Base-by-base conservation (phyloP, 2,888 invertebrate genomes). In the Noctua fimbriata region DNA sequence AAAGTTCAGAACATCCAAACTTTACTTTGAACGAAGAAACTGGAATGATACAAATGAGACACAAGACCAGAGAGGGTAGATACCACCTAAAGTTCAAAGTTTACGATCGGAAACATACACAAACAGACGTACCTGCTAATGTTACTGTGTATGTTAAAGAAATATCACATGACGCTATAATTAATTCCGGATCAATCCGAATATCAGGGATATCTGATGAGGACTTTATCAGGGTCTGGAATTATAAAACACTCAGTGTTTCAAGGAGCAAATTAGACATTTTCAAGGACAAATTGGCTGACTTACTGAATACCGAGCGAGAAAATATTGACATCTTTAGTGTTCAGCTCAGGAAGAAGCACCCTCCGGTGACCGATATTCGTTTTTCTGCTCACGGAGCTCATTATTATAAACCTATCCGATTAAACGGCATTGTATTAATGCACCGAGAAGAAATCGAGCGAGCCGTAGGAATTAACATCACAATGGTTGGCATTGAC, bases 401-500 rank as follows among this genome's bases (percentile, higher is more conserved):
- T 0, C 99, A 99, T 4, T 99, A 99, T 93, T 99, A 99, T 93
- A 99, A 99, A 92, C 98, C 99, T 0, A 99, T 99, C 14, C 97
- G 99, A 93, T 97, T 99, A 87, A 99, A 99, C 93, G 99, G 99
- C 21, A 98, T 99, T 78, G 98, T 99, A 2, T 96, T 99, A 69
- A 98, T 99, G 98, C 98, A 99, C 93, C 97, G 99, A 81, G 99
- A 99, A 95, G 98, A 99, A 97, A 99, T 99, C 92, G 99, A 99
- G 95, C 98, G 98, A 91, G 98, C 98, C 85, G 98, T 99, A n/a
- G 99, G 99, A 67, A 98, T 99, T 83, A 99, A 99, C 93, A 99
- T 99, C 81, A 99, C 99, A 24, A 99, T 99, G 99, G 99, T 99
- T 32, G 99, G 99, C 84, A 99, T 99, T 89, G 99, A 99, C 92